A percentile compares a stretch with the other conserved stretches of the same genome.
Conservation (phyloP, 2,113 vertebrate species). For the Cinclus cinclus region DNA sequence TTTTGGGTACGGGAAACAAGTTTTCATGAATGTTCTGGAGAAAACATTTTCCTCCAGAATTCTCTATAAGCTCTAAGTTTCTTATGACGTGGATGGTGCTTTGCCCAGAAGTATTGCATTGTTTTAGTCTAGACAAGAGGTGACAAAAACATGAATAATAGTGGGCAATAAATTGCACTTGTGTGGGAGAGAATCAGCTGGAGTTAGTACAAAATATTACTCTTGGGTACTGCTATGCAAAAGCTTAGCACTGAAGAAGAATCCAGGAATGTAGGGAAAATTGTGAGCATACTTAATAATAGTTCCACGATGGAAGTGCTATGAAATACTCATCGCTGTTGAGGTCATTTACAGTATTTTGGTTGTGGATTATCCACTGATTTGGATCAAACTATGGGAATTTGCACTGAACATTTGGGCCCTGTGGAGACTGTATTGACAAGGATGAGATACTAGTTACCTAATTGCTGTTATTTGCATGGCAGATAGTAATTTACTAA, state of each 20-base stretch:
- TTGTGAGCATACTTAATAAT: not conserved
- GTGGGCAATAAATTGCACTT: not conserved
- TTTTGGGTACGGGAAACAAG: not conserved
- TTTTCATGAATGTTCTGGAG: not conserved
- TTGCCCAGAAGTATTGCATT: not conserved
- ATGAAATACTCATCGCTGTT: not conserved
- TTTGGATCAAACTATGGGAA: not conserved
- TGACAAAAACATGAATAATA: not conserved
- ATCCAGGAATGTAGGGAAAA: not conserved
- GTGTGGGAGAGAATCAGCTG: not conserved
- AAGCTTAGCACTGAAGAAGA: not conserved
- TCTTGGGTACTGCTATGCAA: not conserved
- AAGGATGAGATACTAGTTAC: not conserved
- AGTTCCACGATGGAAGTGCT: not conserved
- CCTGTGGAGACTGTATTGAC: not conserved
- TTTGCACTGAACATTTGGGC: accelerated
- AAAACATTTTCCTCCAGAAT: not conserved
- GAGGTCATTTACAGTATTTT: not conserved
- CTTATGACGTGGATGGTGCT: not conserved
- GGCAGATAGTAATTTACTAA: not conserved
- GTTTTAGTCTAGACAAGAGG: conserved; percentile 31
- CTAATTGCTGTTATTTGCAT: not conserved
- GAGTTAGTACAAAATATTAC: not conserved
- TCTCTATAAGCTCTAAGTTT: not conserved
- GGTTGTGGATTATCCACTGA: not conserved